These are phyloP conservation scores for Progne subis DNA, from an alignment of 2,113 vertebrate species.

Conservation along the genomic window DNA sequence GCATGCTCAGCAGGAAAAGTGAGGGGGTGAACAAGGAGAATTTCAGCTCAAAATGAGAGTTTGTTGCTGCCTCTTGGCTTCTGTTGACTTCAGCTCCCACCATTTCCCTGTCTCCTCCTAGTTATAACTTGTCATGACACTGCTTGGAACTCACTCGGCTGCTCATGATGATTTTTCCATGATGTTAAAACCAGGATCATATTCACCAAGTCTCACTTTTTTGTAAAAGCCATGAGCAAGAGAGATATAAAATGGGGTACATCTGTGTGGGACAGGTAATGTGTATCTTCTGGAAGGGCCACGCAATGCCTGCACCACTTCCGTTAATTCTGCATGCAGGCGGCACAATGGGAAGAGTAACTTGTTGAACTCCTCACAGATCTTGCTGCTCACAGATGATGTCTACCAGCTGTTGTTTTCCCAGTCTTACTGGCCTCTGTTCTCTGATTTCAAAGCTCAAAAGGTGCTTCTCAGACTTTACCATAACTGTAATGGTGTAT, in stretches of 20 bases:
- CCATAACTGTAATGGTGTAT: background rate
- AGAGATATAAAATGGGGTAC: background rate
- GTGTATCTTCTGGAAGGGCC: background rate
- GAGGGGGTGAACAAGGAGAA: background rate
- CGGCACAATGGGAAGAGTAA: background rate
- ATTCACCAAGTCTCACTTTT: background rate
- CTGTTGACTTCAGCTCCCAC: background rate
- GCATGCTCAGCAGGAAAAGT: constrained; percentile 1
- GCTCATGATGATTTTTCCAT: background rate
- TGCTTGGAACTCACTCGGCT: background rate
- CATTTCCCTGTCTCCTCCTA: constrained; percentile 12
- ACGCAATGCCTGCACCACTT: background rate
- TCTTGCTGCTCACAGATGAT: background rate
- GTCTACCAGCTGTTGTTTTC: background rate
- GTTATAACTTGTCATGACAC: constrained; percentile 7
- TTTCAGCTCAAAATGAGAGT: background rate
- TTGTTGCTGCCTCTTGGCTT: constrained; percentile 25
- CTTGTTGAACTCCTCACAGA: background rate
- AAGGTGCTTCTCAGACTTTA: background rate
- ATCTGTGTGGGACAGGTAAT: background rate
- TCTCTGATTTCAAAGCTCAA: background rate
- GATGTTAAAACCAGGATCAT: background rate
- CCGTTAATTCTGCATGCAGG: background rate
- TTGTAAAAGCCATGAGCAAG: background rate
- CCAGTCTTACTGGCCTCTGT: background rate